Conservation (phyloP, 1,140 invertebrate species). For the Palaemon carinicauda region DNA sequence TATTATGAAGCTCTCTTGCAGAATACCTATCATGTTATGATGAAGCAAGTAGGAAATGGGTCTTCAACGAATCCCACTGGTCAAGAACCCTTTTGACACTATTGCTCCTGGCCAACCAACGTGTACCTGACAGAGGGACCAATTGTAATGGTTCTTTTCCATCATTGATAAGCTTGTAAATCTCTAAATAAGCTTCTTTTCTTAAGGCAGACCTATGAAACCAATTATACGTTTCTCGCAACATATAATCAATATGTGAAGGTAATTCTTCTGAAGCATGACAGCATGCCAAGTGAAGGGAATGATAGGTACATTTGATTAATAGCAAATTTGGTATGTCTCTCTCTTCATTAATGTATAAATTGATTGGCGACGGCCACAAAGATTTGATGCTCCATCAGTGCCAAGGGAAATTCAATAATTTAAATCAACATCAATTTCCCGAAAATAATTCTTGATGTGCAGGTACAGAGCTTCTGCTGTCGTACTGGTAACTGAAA, state of each 20-base stretch:
- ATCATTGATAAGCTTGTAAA: too few species aligned
- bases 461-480: constrained; percentile 5
- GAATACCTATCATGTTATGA: constrained; percentile 28
- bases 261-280: too few species aligned
- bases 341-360: constrained; percentile 16
- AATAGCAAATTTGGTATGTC: neutral
- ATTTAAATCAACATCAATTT: constrained; percentile 26
- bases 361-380: constrained; percentile 9
- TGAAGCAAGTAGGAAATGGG: constrained; percentile 22
- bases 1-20: constrained; percentile 15
- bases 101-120: neutral
- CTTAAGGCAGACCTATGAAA: too few species aligned
- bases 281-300: too few species aligned
- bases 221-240: too few species aligned
- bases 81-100: neutral
- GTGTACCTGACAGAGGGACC: constrained; percentile 4
- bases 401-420: neutral
- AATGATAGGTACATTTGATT: neutral
- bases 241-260: too few species aligned
- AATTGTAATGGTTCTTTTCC: too few species aligned
- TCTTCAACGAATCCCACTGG: constrained; percentile 19
- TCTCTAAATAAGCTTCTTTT: too few species aligned
- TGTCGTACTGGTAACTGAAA: constrained; percentile 14
- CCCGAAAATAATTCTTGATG: constrained; percentile 13
- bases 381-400: constrained; percentile 31